Evolutionary conservation across 2,888 invertebrate species (phyloP), one percentile per base, ranked within the genome.

Genomic region (Ypsolopha scabrella): DNA sequence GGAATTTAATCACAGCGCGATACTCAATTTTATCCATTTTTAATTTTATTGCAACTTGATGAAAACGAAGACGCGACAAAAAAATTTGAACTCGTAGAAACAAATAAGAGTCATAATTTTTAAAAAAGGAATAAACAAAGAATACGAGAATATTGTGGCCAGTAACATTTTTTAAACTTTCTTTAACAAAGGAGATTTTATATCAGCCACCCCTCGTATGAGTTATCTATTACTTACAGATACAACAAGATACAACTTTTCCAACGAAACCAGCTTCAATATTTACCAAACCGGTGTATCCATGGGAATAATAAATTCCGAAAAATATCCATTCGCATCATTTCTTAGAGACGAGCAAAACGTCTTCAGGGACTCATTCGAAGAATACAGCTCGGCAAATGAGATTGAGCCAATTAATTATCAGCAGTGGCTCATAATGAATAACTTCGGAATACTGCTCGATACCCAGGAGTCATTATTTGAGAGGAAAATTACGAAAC

Each of bases 221-320:
- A n/a, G n/a, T n/a, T n/a, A n/a, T n/a, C n/a, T n/a, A n/a, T n/a
- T n/a, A n/a, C n/a, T 24, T 24, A 3, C 4, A 24, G 24, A 11
- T 10, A 39, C 11, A 39, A 39, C 10, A 39, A 11, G 14, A 44
- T 33, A 8, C 9, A 14, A 1, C 6, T 33, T 9, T 14, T 45
- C 34, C 24, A 45, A 45, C 43, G 4, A 2, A 24, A 24, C 24
- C 24, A 63, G 62, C 54, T 53, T 56, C 55, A 58, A 59, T 10
- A 39, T 39, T 33, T 74, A 75, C 64, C 62, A 57, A 54, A 58
- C 58, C 44, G 72, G 68, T 51, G 64, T 80, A 60, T 63, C 65
- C 55, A 60, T 65, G 67, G 74, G 74, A 59, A 72, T 78, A 67
- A 80, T 80, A 57, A 70, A 75, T 70, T 65, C 64, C 7, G 63